Base-by-base conservation (phyloP, 2,797 vertebrate genomes). In the Podarcis lilfordi region DNA sequence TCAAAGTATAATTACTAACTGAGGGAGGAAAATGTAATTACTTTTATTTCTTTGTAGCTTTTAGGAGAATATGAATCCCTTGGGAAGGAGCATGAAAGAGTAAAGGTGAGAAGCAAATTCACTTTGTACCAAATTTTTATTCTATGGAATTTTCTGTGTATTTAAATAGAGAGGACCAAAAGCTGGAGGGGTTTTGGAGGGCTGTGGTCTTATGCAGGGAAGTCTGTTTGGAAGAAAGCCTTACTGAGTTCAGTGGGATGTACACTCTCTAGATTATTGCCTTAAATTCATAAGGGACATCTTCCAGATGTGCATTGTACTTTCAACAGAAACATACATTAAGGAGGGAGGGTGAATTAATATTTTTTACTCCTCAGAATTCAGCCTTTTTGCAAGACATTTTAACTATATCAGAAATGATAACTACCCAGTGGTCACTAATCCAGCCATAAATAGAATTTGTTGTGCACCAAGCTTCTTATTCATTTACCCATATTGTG, bases 61-160 rank as follows among this genome's bases (percentile, higher is more conserved):
- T 96, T 99, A 77, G 96, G 96, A 91, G 98, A 99, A 91, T 99
- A 99, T 0, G 98, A 99, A 79, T 97, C 97, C 43, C 97, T 99
- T 94, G 96, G 96, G 92, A 99, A 97, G 95, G 98, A 98, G 89
- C 98, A 99, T 0, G 97, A 98, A 79, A 97, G 95, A 94, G 95
- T 98, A 5, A 99, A 99, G 98, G 99, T 98, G 95, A 92, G 93
- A 91, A 92, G 85, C 21, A 1, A 23, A 2, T 68, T 45, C 17
- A 25, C 13, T 10, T 10, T 32, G 10, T 40, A 10, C 25, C 43
- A 23, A 64, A 45, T 40, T 76, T 11, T 19, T 25, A 9, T 37
- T 29, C 15, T n/a, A n/a, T 40, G 8, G 59, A 64, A 82, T 3
- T 2, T 4, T 43, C 6, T 66, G 37, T 11, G 23, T 8, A 55